Conservation (phyloP, 2,797 vertebrate genomes). For the Tachyglossus aculeatus region DNA sequence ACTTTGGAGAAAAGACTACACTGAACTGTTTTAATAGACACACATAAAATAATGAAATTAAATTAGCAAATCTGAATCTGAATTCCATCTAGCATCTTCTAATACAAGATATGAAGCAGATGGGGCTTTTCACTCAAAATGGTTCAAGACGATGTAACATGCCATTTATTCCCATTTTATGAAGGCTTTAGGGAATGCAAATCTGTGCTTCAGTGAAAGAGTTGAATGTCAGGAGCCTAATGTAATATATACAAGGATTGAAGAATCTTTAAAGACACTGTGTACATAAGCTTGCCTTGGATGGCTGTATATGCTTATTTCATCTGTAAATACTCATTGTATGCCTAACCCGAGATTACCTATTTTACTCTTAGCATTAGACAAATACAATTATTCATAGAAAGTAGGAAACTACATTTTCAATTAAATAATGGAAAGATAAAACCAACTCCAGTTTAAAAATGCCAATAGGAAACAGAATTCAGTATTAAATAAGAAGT, state of each 20-base stretch:
- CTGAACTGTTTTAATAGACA: conserved; percentile 26
- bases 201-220: background rate
- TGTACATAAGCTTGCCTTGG: background rate
- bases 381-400: conserved; percentile 17
- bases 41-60: conserved; percentile 56
- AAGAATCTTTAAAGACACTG: background rate
- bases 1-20: conserved; percentile 15
- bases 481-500: background rate
- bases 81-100: conserved; percentile 37
- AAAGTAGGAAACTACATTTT: background rate
- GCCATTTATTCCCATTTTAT: background rate
- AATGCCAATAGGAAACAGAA: background rate
- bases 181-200: background rate
- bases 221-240: background rate
- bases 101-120: conserved; percentile 22
- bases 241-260: background rate
- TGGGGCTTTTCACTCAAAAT: background rate
- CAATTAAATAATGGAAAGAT: background rate
- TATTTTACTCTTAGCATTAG: background rate
- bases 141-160: conserved; percentile 6
- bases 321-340: background rate
- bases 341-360: background rate
- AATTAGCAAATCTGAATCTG: conserved; percentile 40
- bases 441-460: conserved; percentile 12
- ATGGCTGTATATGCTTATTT: background rate